Conservation (phyloP, 2,113 vertebrate species). For the Alethe castanea region DNA sequence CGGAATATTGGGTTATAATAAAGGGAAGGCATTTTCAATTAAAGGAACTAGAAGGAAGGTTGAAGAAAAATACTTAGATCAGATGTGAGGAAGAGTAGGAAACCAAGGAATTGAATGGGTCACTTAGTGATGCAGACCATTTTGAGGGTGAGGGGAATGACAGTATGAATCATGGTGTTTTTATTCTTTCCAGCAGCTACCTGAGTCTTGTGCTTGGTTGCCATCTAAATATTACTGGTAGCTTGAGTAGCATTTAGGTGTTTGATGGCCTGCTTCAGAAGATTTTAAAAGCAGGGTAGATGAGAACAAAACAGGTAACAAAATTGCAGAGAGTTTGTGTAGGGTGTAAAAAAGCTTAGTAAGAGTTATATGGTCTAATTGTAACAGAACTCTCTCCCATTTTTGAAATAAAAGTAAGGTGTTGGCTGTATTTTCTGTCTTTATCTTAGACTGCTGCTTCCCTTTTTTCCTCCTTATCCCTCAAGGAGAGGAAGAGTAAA, state of each 20-base stretch:
- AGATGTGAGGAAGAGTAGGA: background rate
- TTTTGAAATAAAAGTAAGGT: background rate
- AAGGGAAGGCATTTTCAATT: background rate
- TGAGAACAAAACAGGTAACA: background rate
- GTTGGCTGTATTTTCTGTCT: background rate
- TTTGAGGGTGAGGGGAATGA: background rate
- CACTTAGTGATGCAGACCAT: background rate
- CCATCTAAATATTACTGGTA: background rate
- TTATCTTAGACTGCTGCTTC: background rate
- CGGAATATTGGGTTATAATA: background rate
- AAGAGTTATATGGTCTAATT: background rate
- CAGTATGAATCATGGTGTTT: background rate
- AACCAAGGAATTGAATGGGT: background rate
- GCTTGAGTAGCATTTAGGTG: background rate
- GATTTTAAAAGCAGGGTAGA: background rate
- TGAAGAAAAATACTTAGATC: background rate
- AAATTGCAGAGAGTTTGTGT: background rate
- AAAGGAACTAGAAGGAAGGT: background rate
- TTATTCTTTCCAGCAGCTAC: background rate
- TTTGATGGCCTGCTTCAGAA: background rate
- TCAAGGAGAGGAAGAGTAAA: background rate
- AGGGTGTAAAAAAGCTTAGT: background rate
- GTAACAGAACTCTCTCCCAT: background rate
- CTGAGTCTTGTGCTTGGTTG: background rate
- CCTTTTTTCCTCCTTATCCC: background rate